Evolutionary conservation across 2,888 invertebrate genomes (phyloP), one percentile per base, ranked within the genome.

Genomic region (Drosophila buzzatii): DNA sequence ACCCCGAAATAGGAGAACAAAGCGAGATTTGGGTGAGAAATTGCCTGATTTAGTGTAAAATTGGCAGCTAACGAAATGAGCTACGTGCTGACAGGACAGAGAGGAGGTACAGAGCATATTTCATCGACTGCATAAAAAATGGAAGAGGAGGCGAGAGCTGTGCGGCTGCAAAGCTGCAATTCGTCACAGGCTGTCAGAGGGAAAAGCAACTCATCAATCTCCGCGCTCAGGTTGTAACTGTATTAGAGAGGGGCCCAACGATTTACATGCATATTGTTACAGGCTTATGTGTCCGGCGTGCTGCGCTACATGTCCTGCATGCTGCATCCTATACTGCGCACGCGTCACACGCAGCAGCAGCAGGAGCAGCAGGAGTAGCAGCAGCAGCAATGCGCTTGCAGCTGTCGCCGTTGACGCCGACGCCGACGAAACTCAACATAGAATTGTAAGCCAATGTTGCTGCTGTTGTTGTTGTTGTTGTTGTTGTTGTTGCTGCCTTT

Each of bases 31-130:
- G 82, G 81, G 86, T 77, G 82, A 77, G 73, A 85, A 82, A 85
- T 85, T 85, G 81, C 61, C 73, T 49, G 86, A 85, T 85, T 85
- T 86, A 76, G 86, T 85, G 85, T 81, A 77, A 86, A 85, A 85
- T 86, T 85, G 81, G 76, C 51, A 44, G 59, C 45, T 20, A 64
- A 69, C 78, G 80, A 82, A 81, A 55, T 53, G 51, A 31, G 53
- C 45, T 18, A 18, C 16, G 51, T 33, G 51, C 16, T 70, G 75
- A 82, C 72, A 81, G 85, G 35, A 27, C 64, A 0, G 45, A 41
- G 20, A n/a, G 23, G 20, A n/a, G 23, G 14, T 35, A 3, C 18
- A 18, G 6, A 35, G 35, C 20, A 23, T 23, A 39, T 33, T 33
- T 18, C 49, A 33, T n/a, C 49, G n/a, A 31, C 49, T 37, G 23